Evolutionary conservation across 2,113 vertebrate genomes (phyloP).

Genomic region (Sapajus apella): DNA sequence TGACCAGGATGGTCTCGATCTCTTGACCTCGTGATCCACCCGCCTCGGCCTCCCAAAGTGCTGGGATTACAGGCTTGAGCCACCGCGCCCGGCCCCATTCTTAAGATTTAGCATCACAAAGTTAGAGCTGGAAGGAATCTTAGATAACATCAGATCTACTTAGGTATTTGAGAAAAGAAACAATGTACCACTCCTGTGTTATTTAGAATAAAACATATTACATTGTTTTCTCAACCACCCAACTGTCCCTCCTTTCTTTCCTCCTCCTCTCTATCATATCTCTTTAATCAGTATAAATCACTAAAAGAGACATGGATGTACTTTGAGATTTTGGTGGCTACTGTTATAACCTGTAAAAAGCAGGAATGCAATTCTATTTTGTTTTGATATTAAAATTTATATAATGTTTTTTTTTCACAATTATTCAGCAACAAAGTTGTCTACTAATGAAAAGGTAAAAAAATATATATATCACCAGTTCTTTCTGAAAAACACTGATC

Average conservation of each 20-base stretch:
- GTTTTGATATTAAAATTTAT: not conserved
- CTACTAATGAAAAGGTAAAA: not conserved
- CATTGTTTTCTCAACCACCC: constrained; percentile 12
- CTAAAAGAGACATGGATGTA: not conserved
- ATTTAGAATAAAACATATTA: constrained; percentile 15
- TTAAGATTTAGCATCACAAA: constrained; percentile 38
- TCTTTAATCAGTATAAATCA: constrained; percentile 3
- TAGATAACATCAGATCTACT: constrained; percentile 40
- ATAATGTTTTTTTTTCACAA: not conserved
- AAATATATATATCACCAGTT: not conserved
- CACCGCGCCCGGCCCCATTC: too few species aligned
- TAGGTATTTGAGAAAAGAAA: constrained; percentile 32
- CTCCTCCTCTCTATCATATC: not conserved
- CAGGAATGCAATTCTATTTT: not conserved
- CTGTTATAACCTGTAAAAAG: not conserved
- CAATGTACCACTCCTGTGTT: not conserved
- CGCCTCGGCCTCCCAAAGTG: too few species aligned
- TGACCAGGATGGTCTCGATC: too few species aligned
- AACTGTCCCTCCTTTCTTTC: not conserved
- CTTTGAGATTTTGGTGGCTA: not conserved
- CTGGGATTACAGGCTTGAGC: too few species aligned
- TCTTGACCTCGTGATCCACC: too few species aligned
- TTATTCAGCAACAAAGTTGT: not conserved
- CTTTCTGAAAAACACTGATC: constrained; percentile 5
- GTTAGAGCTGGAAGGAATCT: not conserved